Evolutionary conservation across 2,113 vertebrate species (phyloP).

Genomic region (Channa maculata): DNA sequence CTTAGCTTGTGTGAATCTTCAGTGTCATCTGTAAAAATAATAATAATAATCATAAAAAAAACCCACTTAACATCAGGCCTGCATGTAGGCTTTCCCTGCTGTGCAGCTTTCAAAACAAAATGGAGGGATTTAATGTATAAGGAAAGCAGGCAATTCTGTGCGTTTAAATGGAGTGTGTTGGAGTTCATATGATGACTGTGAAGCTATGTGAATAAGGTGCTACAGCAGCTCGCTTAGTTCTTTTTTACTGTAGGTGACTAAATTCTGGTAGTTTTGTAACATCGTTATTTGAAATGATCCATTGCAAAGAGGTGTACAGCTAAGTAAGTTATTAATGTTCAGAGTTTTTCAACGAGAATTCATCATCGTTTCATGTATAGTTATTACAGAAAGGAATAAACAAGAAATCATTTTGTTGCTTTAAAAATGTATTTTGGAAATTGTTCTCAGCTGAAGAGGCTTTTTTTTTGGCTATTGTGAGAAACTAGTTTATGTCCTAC

Average conservation of each 20-base stretch:
- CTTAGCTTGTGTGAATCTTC: conserved; percentile 66
- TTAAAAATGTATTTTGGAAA: conserved; percentile 28
- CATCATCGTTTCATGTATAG: conserved; percentile 45
- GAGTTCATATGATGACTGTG: conserved; percentile 27
- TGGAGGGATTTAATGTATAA: conserved; percentile 15
- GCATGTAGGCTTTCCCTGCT: conserved; percentile 39
- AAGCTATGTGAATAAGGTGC: conserved; percentile 65
- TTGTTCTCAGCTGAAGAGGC: conserved; percentile 28
- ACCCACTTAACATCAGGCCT: conserved; percentile 32
- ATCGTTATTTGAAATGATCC: conserved; percentile 63
- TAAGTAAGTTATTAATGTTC: conserved; percentile 73
- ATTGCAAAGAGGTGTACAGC: conserved; percentile 64
- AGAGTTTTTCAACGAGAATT: conserved; percentile 54
- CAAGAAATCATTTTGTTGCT: conserved; percentile 22
- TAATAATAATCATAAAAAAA: neutral
- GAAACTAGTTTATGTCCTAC: conserved; percentile 24
- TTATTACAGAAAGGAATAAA: conserved; percentile 15
- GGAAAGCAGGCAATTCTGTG: conserved; percentile 21
- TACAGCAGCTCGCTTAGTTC: conserved; percentile 63
- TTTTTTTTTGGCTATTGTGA: conserved; percentile 1
- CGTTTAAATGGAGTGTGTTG: neutral
- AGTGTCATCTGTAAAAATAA: conserved; percentile 38
- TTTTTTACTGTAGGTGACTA: conserved; percentile 63
- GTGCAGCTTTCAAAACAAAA: conserved; percentile 34
- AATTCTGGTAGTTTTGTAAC: conserved; percentile 76